These are phyloP conservation scores for Echinometra lucunter DNA, from an alignment of 53 echinoderm and acorn worm species.

Conservation along the genomic window DNA sequence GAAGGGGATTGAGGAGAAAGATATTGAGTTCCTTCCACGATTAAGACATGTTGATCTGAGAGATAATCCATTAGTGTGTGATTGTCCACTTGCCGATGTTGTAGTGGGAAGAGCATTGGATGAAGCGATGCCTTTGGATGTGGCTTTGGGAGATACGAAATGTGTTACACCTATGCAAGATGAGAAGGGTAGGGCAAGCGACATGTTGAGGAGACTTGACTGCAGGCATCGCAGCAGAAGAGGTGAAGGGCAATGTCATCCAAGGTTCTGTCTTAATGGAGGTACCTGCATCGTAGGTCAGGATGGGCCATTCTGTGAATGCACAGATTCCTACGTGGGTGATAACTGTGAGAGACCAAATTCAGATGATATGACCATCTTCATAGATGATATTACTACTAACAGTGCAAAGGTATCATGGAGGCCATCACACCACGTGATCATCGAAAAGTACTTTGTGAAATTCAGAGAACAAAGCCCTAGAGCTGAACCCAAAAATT, in stretches of 20 bases:
- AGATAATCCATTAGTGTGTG: constrained; percentile 56
- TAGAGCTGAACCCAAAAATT: neutral
- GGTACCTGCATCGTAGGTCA: neutral
- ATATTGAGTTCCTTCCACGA: constrained; percentile 30
- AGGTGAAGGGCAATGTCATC: constrained; percentile 3
- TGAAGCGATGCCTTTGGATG: neutral
- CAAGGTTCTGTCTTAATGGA: constrained; percentile 15
- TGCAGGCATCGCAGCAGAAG: constrained; percentile 55
- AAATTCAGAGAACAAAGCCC: neutral
- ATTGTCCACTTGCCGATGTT: neutral
- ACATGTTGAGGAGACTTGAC: neutral
- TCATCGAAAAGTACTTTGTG: neutral
- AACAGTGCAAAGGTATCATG: constrained; percentile 33
- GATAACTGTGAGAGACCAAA: neutral
- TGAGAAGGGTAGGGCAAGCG: neutral
- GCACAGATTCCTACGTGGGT: constrained; percentile 2
- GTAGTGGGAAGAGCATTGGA: neutral
- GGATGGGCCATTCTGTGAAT: constrained; percentile 1
- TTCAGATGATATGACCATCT: neutral
- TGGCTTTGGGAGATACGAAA: constrained; percentile 42
- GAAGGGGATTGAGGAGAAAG: neutral
- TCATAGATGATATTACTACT: neutral
- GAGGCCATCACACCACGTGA: neutral
- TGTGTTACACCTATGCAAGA: constrained; percentile 36
- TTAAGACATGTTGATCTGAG: constrained; percentile 33